Percentiles rank a stretch among this genome's conserved stretches.
Evolutionary conservation across 1,140 invertebrate species (phyloP).

Genomic region (Lepidotrigona ventralis): DNA sequence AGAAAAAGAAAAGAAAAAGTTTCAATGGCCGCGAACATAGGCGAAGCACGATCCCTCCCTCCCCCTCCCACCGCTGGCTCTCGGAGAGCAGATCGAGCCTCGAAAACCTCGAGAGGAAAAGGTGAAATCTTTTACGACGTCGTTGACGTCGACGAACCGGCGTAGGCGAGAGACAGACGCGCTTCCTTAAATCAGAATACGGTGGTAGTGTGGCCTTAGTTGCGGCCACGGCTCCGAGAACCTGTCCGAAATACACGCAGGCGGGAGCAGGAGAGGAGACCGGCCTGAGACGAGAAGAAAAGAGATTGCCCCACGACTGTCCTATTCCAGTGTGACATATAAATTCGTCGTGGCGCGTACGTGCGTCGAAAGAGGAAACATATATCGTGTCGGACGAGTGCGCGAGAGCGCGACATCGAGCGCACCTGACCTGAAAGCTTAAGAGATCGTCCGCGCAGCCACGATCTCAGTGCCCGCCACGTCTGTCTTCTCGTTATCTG

Average conservation of each 20-base stretch:
- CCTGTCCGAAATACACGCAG: conserved; percentile 66
- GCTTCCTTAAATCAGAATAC: conserved; percentile 66
- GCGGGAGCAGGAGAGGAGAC: conserved; percentile 42
- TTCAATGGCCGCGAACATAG: background rate
- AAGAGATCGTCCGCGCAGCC: conserved; percentile 44
- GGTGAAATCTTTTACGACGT: conserved; percentile 62
- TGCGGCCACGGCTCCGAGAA: conserved; percentile 54
- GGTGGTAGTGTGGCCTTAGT: conserved; percentile 16
- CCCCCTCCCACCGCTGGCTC: too few species aligned
- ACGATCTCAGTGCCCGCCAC: conserved; percentile 48
- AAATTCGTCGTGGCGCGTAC: conserved; percentile 70
- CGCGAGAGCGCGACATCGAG: conserved; percentile 62
- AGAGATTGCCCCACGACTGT: conserved; percentile 57
- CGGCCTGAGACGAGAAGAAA: conserved; percentile 40
- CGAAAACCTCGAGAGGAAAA: conserved; percentile 20
- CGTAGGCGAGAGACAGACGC: conserved; percentile 47
- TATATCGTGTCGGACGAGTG: conserved; percentile 65
- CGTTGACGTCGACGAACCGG: conserved; percentile 45
- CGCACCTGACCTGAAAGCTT: conserved; percentile 73
- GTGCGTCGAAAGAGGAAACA: conserved; percentile 70
- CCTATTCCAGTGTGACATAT: conserved; percentile 69
- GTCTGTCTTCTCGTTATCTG: conserved; percentile 59
- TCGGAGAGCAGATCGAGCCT: background rate
- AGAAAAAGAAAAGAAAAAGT: background rate
- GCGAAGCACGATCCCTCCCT: background rate